Base-by-base conservation (phyloP, 2,113 vertebrate genomes). In the Noturus placidus region DNA sequence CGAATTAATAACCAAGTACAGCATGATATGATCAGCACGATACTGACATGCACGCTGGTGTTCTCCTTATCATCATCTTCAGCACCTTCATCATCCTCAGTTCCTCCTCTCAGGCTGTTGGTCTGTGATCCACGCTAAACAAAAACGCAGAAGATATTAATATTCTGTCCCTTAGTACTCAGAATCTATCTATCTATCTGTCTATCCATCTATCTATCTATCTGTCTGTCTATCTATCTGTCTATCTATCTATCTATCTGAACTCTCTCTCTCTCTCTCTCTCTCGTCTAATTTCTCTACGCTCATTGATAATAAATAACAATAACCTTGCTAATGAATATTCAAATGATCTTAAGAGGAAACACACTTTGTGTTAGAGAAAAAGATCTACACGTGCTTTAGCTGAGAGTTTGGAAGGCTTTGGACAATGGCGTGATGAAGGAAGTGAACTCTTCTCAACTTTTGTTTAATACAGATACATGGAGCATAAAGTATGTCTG, bases 31-130 rank as follows among this genome's bases (percentile, higher is more conserved):
- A 56, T 15, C 54, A 56, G 54, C 20, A 4, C 72, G 33, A 78
- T 76, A 70, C 59, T 87, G 42, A 87, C 87, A 4, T 46, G 70
- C 22, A 17, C 27, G 0, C 33, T 52, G 22, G 25, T 10, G 54
- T 87, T 87, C 46, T 87, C 87, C 70, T 87, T 87, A 46, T 87
- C 70, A 59, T 72, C 78, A 72, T 82, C 78, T 22, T 87, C 78
- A 72, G 11, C 83, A 83, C 74, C 84, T 33, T 72, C 69, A 63
- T 76, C 67, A 33, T 65, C 56, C 33, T 67, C 69, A 35, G n/a
- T 0, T 30, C 67, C 79, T 83, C n/a, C 69, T 77, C 33, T 87
- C 63, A 87, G 50, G 33, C 65, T 10, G 33, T 3, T 2, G 17
- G 20, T 15, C 9, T n/a, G 65, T 57, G 67, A 33, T 22, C 38